A percentile compares a stretch with the other conserved stretches of the same genome.
These are phyloP conservation scores for Ormyrus pomaceus DNA, from an alignment of 2,888 invertebrate species.

Conservation along the genomic window DNA sequence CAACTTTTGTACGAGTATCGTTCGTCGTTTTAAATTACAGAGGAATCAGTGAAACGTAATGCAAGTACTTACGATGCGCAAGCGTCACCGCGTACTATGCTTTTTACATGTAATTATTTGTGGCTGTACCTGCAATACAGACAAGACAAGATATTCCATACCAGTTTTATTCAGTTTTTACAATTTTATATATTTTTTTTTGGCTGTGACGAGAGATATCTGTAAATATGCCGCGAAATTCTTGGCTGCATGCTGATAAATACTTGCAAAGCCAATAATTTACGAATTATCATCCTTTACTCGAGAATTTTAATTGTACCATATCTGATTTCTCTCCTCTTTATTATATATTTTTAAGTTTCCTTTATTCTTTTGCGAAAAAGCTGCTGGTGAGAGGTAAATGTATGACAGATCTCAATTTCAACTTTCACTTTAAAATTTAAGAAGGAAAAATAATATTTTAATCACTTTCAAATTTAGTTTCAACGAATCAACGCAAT, in stretches of 20 bases:
- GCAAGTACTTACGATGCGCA: slow-evolving; percentile 73
- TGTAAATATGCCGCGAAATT: not conserved
- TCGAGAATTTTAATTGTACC: too few species aligned
- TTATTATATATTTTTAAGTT: not conserved
- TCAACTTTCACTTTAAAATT: too few species aligned
- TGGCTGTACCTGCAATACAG: slow-evolving; percentile 74
- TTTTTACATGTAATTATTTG: slow-evolving; percentile 72
- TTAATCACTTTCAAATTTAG: too few species aligned
- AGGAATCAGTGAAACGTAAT: slow-evolving; percentile 60
- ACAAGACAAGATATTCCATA: slow-evolving; percentile 70
- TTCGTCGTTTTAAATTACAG: not conserved
- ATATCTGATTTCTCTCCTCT: too few species aligned
- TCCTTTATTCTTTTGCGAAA: not conserved
- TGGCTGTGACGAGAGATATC: not conserved
- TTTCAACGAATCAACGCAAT: too few species aligned
- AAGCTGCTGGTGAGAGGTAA: too few species aligned
- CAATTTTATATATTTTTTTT: slow-evolving; percentile 5
- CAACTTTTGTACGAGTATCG: too few species aligned
- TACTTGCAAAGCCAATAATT: not conserved
- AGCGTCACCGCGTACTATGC: slow-evolving; percentile 72
- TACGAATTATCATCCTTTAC: not conserved
- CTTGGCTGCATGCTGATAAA: not conserved
- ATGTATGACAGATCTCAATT: too few species aligned
- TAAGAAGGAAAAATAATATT: too few species aligned
- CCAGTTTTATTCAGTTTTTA: slow-evolving; percentile 54